Evolutionary conservation across 2,797 vertebrate genomes (phyloP).

Genomic region (Chiroxiphia lanceolata): DNA sequence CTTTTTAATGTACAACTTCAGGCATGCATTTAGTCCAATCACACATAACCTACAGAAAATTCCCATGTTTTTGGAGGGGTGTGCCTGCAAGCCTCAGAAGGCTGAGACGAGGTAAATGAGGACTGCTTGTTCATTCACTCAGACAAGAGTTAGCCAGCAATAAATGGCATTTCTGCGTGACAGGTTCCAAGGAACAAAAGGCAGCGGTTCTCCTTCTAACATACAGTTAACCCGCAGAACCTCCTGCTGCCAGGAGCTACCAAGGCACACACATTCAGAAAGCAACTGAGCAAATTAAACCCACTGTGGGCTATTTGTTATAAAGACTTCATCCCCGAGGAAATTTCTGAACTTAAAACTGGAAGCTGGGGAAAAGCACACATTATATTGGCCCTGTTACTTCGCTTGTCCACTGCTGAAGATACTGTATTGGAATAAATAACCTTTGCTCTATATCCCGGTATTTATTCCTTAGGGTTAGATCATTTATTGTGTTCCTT

Average conservation of each 20-base stretch:
- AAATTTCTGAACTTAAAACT: not conserved
- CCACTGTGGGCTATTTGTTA: not conserved
- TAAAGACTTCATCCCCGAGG: not conserved
- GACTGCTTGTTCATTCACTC: not conserved
- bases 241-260: not conserved
- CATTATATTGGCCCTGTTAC: not conserved
- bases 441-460: not conserved
- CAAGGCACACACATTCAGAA: not conserved
- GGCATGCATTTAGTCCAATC: not conserved
- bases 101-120: not conserved
- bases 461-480: not conserved
- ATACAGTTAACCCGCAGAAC: not conserved
- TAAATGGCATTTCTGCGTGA: not conserved
- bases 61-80: not conserved
- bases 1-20: not conserved
- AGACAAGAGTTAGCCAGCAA: not conserved
- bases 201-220: not conserved
- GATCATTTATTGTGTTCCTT: not conserved
- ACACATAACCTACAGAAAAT: not conserved
- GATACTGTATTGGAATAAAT: not conserved
- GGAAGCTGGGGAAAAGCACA: not conserved
- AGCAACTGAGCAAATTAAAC: not conserved
- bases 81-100: not conserved
- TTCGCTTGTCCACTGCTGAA: not conserved
- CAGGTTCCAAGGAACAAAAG: not conserved